Evolutionary conservation across 2,797 vertebrate genomes (phyloP).

Genomic region (Hipposideros larvatus): DNA sequence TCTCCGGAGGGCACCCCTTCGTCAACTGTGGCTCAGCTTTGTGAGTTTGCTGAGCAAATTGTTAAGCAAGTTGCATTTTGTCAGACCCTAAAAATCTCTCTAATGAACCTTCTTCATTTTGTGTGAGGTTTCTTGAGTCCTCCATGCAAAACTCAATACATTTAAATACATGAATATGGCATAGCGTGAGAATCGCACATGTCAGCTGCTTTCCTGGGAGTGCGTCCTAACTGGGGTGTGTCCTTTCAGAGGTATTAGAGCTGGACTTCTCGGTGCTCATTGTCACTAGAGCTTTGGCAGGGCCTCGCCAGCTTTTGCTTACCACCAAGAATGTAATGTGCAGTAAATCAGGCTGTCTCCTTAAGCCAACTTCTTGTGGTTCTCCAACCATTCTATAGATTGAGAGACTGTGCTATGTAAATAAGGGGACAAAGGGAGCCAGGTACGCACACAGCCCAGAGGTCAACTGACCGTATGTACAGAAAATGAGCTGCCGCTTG

Average conservation of each 20-base stretch:
- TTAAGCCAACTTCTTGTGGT: not conserved
- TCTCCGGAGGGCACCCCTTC: conserved; percentile 53
- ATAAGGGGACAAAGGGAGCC: not conserved
- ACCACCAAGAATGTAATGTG: not conserved
- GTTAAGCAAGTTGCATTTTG: not conserved
- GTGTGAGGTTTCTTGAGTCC: not conserved
- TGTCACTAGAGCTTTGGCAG: not conserved
- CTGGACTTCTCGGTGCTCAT: not conserved
- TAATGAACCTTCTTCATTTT: not conserved
- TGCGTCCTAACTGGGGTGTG: not conserved
- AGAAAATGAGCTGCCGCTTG: rapidly evolving
- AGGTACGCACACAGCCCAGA: rapidly evolving
- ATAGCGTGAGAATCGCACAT: not conserved
- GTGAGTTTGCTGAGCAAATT: not conserved
- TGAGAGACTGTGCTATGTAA: not conserved
- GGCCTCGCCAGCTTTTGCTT: not conserved
- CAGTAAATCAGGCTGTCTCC: conserved; percentile 11
- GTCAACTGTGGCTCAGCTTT: conserved; percentile 15
- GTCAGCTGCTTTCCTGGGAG: conserved; percentile 22
- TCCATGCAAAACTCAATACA: not conserved
- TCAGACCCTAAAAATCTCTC: not conserved
- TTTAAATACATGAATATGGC: not conserved
- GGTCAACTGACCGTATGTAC: rapidly evolving
- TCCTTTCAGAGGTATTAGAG: not conserved
- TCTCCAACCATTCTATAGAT: not conserved